Evolutionary conservation across 2,113 vertebrate species (phyloP), one percentile per base, ranked within the genome.

Genomic region (Leptosomus discolor): DNA sequence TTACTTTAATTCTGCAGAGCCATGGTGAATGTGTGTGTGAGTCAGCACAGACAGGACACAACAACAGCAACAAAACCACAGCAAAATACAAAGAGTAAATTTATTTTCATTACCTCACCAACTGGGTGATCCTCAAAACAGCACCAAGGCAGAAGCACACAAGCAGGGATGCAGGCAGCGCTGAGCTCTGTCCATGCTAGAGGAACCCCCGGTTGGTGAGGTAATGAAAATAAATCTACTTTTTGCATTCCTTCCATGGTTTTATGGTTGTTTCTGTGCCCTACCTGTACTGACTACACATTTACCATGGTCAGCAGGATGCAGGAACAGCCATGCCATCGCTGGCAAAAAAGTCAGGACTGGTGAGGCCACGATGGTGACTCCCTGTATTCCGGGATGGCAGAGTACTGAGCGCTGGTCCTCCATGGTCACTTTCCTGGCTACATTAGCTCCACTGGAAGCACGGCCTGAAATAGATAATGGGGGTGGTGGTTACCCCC

Each of bases 21-120:
- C 0, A 0, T 0, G 5, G 32, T 21, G 37, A 46, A 79, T 0
- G 3, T 0, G 0, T 39, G 9, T 10, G 34, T 27, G 26, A 37
- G 11, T 22, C 11, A 65, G 50, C 48, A 43, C 41, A 43, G 48
- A 10, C n/a, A 77, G 39, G 34, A 32, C 0, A 3, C 46, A 64
- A 29, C 37, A 92, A 71, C 22, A 69, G 61, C 2, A 15, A n/a
- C 60, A 57, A 67, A 43, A 37, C 5, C 29, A 46, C 1, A 3
- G 19, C 0, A 4, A 83, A 85, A 61, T 20, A 6, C 24, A 41
- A 65, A 57, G 26, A 65, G 13, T 23, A 53, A 32, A 65, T 43
- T 65, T 43, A 43, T 67, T 67, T 45, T 65, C 20, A 12, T 65
- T 65, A 21, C 30, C 20, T 65, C 29, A 29, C 29, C 29, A 30